Evolutionary conservation across 2,113 vertebrate species (phyloP).

Genomic region (Indicator indicator): DNA sequence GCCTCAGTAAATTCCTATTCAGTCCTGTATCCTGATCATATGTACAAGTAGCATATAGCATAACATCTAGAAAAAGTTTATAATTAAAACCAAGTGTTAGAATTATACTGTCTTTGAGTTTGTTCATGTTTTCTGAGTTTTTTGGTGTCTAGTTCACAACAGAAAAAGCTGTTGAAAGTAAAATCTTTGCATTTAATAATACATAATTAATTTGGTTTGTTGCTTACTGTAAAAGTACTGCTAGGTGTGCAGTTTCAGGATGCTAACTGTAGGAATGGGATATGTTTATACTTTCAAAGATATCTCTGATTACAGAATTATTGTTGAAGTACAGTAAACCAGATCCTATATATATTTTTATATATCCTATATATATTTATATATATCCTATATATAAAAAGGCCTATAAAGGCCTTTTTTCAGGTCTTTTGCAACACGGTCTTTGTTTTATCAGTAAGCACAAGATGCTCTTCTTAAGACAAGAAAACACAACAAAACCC

Average conservation of each 20-base stretch:
- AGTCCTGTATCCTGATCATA: not conserved
- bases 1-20: not conserved
- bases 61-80: constrained; percentile 3
- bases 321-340: not conserved
- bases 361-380: no score
- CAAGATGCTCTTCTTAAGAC: constrained; percentile 18
- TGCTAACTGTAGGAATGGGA: not conserved
- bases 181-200: not conserved
- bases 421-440: not conserved
- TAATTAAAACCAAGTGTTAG: constrained; percentile 39
- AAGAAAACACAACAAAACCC: constrained; percentile 42
- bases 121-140: not conserved
- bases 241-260: not conserved
- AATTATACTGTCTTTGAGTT: not conserved
- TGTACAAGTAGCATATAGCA: constrained; percentile 15
- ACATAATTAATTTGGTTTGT: not conserved
- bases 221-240: not conserved
- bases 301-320: not conserved
- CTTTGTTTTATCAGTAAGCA: constrained; percentile 37
- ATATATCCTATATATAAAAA: no score
- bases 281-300: not conserved
- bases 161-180: not conserved
- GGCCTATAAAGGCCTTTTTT: not conserved
- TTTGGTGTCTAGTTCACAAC: not conserved
- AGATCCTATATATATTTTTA: not conserved